Percentiles rank a stretch among this genome's conserved stretches.
phyloP scores from a whole-genome alignment of 2,888 invertebrate genomes.

The Pocota personata region DNA sequence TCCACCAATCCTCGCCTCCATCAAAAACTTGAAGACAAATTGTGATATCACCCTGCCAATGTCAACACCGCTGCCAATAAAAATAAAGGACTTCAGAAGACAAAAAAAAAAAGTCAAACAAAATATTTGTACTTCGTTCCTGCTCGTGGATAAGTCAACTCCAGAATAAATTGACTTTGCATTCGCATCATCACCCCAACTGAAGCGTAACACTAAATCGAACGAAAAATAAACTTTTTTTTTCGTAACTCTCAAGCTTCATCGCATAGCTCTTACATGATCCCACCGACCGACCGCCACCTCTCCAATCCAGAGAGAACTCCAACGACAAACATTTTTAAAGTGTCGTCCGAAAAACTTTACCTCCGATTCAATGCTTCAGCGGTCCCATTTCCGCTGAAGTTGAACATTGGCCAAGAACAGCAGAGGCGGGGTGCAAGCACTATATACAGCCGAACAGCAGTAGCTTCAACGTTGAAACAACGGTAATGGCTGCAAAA shows the following conservation, averaged over 20 bases:
- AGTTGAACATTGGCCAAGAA: conserved; percentile 65
- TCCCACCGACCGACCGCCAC: neutral
- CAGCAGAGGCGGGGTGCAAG: conserved; percentile 12
- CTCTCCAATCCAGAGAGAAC: conserved; percentile 3
- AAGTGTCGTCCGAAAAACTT: conserved; percentile 72
- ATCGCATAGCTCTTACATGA: conserved; percentile 24
- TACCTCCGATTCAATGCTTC: conserved; percentile 59
- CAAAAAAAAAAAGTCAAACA: conserved; percentile 13
- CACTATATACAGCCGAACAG: conserved; percentile 16
- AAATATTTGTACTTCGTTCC: conserved; percentile 60
- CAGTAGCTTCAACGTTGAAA: conserved; percentile 55
- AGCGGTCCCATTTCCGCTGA: conserved; percentile 27
- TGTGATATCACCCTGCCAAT: conserved; percentile 68
- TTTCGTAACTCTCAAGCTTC: conserved; percentile 19
- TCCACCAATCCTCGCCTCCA: conserved; percentile 25
- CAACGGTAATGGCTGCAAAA: conserved; percentile 73
- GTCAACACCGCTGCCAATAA: conserved; percentile 46
- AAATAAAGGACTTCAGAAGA: conserved; percentile 28
- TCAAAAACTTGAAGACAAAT: conserved; percentile 69
- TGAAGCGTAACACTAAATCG: conserved; percentile 73
- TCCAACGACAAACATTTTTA: conserved; percentile 61
- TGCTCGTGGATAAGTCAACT: conserved; percentile 67
- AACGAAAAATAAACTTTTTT: conserved; percentile 72
- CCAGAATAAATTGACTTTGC: conserved; percentile 72
- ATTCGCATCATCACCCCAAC: conserved; percentile 73